Base-by-base conservation (phyloP, 2,888 invertebrate species). In the Nomada lathburiana region DNA sequence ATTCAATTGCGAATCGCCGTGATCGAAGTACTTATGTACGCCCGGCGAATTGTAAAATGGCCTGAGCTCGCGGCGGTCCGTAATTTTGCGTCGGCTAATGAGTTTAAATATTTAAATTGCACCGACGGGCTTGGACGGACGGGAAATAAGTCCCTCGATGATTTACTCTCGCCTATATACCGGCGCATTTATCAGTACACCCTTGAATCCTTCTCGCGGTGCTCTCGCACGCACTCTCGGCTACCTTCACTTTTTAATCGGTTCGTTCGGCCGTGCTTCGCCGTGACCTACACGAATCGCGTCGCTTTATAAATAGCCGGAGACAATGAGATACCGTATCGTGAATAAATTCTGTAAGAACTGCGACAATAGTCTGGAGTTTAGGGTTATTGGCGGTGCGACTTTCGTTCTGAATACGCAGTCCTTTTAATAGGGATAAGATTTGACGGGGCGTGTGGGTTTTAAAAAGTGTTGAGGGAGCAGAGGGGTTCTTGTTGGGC, bases 171-270 rank as follows among this genome's bases (percentile, higher is more conserved):
- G 71, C 77, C 82, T 71, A 50, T 68, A 69, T 63, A 62, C 70
- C 50, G 63, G 59, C n/a, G 44, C 74, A 77, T 82, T 83, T 77
- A 78, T 83, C 83, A 77, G 76, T 70, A 57, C 62, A 80, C 82
- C 53, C 67, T 68, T 75, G 77, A 50, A 78, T 75, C 67, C 64
- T 74, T 36, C 59, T 57, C 42, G 65, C 18, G 36, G 67, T 7
- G n/a, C 29, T 52, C 29, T n/a, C 29, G 36, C 64, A 50, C 69
- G 68, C 59, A 36, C 64, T 52, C n/a, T 53, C 64, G 23, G 65
- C 57, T 80, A 67, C 82, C 77, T 83, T 77, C 71, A 44, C 83
- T 82, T 83, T 83, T 82, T 82, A 77, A 77, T 77, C 83, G 76
- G 72, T 68, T 57, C 81, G 23, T 70, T 80, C 68, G 68, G 23